Conservation (phyloP, 1,140 invertebrate species). For the Vollenhovia emeryi region DNA sequence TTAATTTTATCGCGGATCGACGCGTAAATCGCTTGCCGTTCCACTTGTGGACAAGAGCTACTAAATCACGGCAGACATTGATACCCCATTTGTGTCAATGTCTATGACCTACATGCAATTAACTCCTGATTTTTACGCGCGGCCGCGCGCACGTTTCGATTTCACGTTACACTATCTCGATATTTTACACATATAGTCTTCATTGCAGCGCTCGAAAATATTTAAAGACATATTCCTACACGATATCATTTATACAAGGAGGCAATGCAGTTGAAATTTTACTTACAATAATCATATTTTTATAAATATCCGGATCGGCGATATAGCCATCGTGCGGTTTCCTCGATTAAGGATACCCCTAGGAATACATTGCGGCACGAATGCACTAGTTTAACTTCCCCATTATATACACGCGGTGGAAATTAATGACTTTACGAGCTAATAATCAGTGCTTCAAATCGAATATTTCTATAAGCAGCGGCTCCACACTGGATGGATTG, state of each 20-base stretch:
- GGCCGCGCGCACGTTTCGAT: background rate
- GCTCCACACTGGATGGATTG: constrained; percentile 95
- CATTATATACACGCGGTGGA: background rate
- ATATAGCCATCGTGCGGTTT: background rate
- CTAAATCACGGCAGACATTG: background rate
- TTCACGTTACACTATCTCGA: background rate
- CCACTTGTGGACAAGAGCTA: background rate
- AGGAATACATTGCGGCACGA: background rate
- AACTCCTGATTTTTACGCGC: background rate
- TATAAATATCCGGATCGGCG: constrained; percentile 3
- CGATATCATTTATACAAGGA: constrained; percentile 21
- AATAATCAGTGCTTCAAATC: constrained; percentile 90
- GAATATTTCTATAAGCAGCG: constrained; percentile 96
- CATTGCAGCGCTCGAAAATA: background rate
- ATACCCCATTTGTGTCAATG: background rate
- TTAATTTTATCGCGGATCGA: background rate
- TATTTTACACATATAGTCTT: constrained; percentile 18
- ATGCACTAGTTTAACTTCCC: background rate
- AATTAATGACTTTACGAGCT: constrained; percentile 7
- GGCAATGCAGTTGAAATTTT: constrained; percentile 20
- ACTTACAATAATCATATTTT: constrained; percentile 36
- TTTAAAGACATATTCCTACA: constrained; percentile 43
- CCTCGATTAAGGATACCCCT: background rate
- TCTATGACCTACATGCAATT: background rate
- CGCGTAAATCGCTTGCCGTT: background rate